These are phyloP conservation scores for Dufourea novaeangliae DNA, from an alignment of 1,140 invertebrate genomes.

Conservation along the genomic window DNA sequence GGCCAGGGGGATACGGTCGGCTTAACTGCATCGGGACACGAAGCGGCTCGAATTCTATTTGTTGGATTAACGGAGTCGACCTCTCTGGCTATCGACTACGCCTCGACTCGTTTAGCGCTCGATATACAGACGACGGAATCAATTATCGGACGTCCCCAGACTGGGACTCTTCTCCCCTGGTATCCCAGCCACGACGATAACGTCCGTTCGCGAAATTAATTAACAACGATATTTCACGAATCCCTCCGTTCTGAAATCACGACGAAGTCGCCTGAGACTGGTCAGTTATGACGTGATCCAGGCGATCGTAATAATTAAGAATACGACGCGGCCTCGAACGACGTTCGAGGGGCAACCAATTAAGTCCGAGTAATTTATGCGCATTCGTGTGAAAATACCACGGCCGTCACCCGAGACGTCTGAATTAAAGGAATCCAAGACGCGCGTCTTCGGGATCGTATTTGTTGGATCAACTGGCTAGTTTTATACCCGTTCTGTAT, in stretches of 20 bases:
- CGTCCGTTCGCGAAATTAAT: constrained; percentile 28
- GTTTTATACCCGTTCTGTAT: neutral
- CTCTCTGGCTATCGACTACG: constrained; percentile 6
- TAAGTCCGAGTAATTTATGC: constrained; percentile 29
- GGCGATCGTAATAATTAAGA: constrained; percentile 21
- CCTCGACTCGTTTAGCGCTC: constrained; percentile 23
- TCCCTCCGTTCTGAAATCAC: neutral
- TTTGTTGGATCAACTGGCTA: neutral
- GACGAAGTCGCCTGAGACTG: neutral
- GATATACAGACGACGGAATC: constrained; percentile 35
- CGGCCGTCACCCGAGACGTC: constrained; percentile 11
- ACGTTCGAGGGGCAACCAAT: constrained; percentile 4
- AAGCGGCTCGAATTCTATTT: constrained; percentile 49
- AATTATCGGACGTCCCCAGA: constrained; percentile 32
- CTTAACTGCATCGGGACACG: constrained; percentile 47
- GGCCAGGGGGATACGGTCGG: constrained; percentile 17
- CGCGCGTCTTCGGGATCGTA: neutral
- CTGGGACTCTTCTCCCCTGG: neutral
- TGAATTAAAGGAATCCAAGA: constrained; percentile 9
- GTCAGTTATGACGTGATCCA: neutral
- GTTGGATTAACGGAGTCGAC: constrained; percentile 56
- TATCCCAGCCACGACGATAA: neutral
- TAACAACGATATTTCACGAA: neutral
- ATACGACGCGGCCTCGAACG: neutral
- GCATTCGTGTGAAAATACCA: neutral